Evolutionary conservation across 2,113 vertebrate species (phyloP).

Genomic region (Silurus meridionalis): DNA sequence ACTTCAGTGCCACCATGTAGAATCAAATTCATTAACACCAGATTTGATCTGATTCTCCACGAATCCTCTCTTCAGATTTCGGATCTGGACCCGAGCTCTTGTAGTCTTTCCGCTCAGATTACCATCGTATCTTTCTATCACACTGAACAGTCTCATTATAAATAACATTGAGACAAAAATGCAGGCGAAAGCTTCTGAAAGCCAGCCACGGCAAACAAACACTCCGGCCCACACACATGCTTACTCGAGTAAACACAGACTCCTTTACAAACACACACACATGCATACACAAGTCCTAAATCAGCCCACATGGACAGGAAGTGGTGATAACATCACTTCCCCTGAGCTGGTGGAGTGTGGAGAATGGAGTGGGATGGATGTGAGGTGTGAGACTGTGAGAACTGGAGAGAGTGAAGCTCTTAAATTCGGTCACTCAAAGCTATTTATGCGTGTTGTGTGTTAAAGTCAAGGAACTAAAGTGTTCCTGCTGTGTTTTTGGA

Average conservation of each 20-base stretch:
- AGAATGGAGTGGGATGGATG: constrained; percentile 32
- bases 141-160: neutral
- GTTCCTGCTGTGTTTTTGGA: neutral
- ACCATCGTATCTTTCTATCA: neutral
- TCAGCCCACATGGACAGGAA: constrained; percentile 51
- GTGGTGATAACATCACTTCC: constrained; percentile 60
- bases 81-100: neutral
- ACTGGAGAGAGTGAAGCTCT: neutral
- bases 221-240: constrained; percentile 22
- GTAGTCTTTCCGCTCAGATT: neutral
- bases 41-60: neutral
- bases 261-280: neutral
- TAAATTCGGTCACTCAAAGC: neutral
- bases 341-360: constrained; percentile 10
- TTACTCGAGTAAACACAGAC: neutral
- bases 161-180: neutral
- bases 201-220: constrained; percentile 5
- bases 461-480: neutral
- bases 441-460: neutral
- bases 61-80: neutral
- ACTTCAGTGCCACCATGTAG: neutral
- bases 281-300: neutral
- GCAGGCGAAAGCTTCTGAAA: neutral
- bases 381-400: constrained; percentile 49
- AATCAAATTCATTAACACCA: neutral